Evolutionary conservation across 1,140 invertebrate species (phyloP).

Genomic region (Cherax destructor): DNA sequence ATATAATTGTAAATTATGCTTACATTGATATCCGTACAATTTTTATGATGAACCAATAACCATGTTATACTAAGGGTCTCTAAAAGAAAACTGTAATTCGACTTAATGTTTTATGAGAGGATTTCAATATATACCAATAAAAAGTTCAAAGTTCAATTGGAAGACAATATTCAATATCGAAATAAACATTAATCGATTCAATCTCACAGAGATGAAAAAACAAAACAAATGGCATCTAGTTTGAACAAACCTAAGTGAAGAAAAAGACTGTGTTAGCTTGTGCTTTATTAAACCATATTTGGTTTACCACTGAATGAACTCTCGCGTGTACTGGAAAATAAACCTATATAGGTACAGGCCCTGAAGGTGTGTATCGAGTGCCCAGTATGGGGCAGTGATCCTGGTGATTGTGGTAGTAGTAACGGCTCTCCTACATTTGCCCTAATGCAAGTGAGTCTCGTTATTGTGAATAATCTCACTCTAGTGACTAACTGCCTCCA

Average conservation of each 20-base stretch:
- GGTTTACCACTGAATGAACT: background rate
- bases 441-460: too few species aligned
- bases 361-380: background rate
- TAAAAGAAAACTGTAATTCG: background rate
- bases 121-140: background rate
- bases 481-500: too few species aligned
- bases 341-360: too few species aligned
- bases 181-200: background rate
- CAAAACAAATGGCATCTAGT: background rate
- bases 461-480: too few species aligned
- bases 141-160: background rate
- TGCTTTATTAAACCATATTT: background rate
- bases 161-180: background rate
- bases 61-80: conserved; percentile 2
- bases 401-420: background rate
- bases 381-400: background rate
- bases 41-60: background rate
- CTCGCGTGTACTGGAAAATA: background rate
- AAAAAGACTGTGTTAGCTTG: background rate
- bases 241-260: background rate
- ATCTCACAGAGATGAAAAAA: background rate
- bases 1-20: conserved; percentile 10
- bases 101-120: background rate
- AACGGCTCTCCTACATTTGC: too few species aligned
- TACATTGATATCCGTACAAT: background rate